These are phyloP conservation scores for Scolopax mira DNA, from an alignment of 2,113 vertebrate genomes.

Conservation along the genomic window DNA sequence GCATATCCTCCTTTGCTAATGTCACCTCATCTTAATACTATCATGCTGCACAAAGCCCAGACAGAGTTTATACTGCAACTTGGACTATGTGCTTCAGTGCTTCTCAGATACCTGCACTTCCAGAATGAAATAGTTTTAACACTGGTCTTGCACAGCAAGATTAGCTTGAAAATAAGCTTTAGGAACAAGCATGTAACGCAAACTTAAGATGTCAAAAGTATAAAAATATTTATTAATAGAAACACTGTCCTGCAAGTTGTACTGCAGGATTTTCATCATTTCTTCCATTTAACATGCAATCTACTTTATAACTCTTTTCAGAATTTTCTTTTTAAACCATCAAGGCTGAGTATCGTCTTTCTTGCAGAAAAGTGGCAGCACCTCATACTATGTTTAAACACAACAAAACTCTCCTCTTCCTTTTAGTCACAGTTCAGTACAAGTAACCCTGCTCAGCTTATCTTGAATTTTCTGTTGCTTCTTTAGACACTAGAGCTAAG, in stretches of 20 bases:
- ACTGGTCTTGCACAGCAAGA: neutral
- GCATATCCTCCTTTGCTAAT: neutral
- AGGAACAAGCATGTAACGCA: neutral
- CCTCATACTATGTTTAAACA: neutral
- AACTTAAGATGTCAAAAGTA: neutral
- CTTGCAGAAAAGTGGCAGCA: fast-evolving
- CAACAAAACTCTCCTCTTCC: neutral
- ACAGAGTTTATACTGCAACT: neutral
- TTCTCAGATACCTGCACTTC: neutral
- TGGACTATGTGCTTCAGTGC: neutral
- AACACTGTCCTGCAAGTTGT: neutral
- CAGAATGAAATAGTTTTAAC: neutral
- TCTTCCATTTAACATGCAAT: neutral
- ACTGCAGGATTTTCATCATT: neutral
- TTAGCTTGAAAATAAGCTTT: neutral
- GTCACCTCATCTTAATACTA: neutral
- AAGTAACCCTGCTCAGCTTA: neutral
- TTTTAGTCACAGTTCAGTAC: neutral
- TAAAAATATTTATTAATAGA: neutral
- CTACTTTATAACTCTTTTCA: neutral
- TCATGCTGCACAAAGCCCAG: neutral
- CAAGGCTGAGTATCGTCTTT: neutral
- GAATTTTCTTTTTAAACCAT: neutral
- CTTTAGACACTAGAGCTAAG: neutral
- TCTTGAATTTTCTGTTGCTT: neutral